Evolutionary conservation across 2,888 invertebrate genomes (phyloP).

Genomic region (Philereme transversata): DNA sequence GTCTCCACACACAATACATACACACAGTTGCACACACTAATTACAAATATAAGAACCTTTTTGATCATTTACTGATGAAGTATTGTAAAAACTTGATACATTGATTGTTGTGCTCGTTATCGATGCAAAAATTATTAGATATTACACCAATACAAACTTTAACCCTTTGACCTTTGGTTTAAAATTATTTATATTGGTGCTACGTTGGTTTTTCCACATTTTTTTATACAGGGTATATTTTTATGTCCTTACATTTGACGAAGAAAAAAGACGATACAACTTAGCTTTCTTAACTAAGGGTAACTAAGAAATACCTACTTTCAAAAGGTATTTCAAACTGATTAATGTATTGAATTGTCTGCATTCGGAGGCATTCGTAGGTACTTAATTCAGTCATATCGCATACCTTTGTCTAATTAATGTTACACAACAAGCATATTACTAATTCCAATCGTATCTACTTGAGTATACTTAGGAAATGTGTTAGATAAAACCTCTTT

Average conservation of each 20-base stretch:
- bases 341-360: too few species aligned
- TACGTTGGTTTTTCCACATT: too few species aligned
- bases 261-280: too few species aligned
- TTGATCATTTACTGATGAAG: conserved; percentile 34
- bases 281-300: too few species aligned
- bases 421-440: conserved; percentile 12
- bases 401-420: neutral
- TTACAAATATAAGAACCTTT: conserved; percentile 58
- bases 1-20: conserved; percentile 65
- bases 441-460: conserved; percentile 3
- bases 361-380: neutral
- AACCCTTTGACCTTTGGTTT: too few species aligned
- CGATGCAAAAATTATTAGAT: neutral
- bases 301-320: too few species aligned
- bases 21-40: conserved; percentile 72
- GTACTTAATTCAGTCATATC: neutral
- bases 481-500: conserved; percentile 33
- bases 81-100: conserved; percentile 5
- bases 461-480: conserved; percentile 33
- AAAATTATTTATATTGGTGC: too few species aligned
- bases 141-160: neutral
- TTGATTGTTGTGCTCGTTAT: conserved; percentile 8
- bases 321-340: too few species aligned
- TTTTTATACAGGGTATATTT: too few species aligned
- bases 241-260: too few species aligned